Conservation (phyloP, 2,888 invertebrate genomes). For the Harpagoxenus sublaevis region DNA sequence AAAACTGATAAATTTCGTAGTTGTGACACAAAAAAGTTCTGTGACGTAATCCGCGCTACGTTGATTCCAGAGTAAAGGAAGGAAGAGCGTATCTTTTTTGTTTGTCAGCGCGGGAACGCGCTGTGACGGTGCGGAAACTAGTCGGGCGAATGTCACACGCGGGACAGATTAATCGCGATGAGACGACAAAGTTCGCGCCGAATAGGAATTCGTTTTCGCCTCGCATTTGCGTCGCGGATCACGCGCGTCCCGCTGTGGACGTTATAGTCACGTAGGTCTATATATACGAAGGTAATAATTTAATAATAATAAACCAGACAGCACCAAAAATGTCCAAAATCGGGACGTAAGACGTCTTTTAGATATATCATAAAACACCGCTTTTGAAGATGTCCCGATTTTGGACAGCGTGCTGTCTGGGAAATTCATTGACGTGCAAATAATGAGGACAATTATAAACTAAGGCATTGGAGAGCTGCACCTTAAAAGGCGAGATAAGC, state of each 20-base stretch:
- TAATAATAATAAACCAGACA: background rate
- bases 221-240: background rate
- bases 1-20: background rate
- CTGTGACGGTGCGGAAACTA: background rate
- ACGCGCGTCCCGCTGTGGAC: too few species aligned
- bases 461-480: too few species aligned
- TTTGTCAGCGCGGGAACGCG: background rate
- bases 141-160: background rate
- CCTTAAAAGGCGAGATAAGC: too few species aligned
- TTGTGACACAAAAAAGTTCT: background rate
- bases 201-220: too few species aligned
- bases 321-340: too few species aligned
- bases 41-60: background rate
- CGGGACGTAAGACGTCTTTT: too few species aligned
- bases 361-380: too few species aligned
- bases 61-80: background rate
- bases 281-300: too few species aligned
- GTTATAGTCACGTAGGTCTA: background rate
- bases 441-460: background rate
- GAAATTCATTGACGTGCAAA: background rate
- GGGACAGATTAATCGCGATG: constrained; percentile 11
- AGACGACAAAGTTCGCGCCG: background rate
- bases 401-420: too few species aligned
- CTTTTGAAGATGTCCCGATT: too few species aligned
- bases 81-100: background rate